Evolutionary conservation across 2,113 vertebrate genomes (phyloP), one percentile per base, ranked within the genome.

Genomic region (Tyrannus savana): DNA sequence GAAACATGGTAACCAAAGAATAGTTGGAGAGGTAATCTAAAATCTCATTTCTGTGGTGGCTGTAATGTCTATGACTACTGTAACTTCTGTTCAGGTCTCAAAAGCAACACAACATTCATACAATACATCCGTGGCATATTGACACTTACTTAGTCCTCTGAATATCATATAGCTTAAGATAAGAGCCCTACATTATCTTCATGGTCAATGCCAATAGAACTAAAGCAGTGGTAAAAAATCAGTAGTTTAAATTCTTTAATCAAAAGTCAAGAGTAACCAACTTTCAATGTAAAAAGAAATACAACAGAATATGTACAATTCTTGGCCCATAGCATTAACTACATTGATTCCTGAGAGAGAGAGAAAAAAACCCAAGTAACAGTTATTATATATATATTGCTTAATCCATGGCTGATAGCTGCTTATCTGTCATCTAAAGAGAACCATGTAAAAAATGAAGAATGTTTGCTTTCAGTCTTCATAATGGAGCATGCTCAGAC

Each of bases 401-500:
- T 80, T 69, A 87, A 62, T 63, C 17, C 30, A 30, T n/a, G 27
- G 8, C 24, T 90, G n/a, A 35, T 83, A 87, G 50, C n/a, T 41
- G 11, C 3, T 7, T 44, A 55, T 68, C 60, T 73, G 6, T 11
- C 1, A 18, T 82, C 12, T 73, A 39, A 69, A 76, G 31, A 88
- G 12, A 75, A 53, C 0, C 0, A 0, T 33, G 7, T 23, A 47
- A 85, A 86, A 81, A 66, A 16, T 4, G 7, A 91, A 81, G 24
- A 64, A 42, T 35, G 44, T 53, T 84, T 63, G 3, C 7, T 71
- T 90, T 75, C 47, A 64, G 44, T 77, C 19, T 84, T 75, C 41
- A 18, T 71, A 69, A 55, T 1, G 3, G 7, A 55, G 7, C 31
- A 41, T 35, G 19, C 23, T 78, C 71, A 50, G 25, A 74, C 8